A percentile compares a stretch with the other conserved stretches of the same genome.
Conservation (phyloP, 1,140 invertebrate genomes). For the Bombus affinis region DNA sequence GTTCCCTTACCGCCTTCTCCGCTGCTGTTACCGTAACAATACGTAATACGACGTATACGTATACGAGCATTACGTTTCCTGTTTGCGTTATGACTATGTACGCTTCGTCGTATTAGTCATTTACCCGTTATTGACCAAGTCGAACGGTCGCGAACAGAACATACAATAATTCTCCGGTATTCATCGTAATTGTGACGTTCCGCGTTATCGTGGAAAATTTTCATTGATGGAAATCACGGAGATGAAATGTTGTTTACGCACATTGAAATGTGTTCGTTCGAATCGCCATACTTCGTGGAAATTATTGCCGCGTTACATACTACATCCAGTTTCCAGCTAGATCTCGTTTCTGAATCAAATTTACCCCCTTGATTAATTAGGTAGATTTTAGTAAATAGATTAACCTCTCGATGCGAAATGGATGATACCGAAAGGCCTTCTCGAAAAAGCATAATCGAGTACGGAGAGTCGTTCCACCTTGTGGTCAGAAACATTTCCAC, state of each 20-base stretch:
- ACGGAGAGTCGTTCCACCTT: background rate
- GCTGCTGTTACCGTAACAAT: background rate
- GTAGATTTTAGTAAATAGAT: background rate
- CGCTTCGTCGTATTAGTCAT: background rate
- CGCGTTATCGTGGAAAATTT: background rate
- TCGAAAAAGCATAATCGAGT: conserved; percentile 20
- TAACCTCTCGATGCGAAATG: background rate
- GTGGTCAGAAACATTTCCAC: background rate
- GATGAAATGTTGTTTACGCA: background rate
- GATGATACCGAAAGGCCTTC: background rate
- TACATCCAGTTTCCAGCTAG: too few relatives aligned
- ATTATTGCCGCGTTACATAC: background rate
- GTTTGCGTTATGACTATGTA: background rate
- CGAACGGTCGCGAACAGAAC: background rate
- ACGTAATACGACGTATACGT: conserved; percentile 4
- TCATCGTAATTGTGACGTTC: background rate
- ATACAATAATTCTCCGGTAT: background rate
- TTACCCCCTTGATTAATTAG: background rate
- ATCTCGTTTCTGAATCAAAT: background rate
- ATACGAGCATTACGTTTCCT: background rate
- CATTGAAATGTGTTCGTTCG: background rate
- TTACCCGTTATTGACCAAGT: background rate
- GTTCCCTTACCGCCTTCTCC: conserved; percentile 15
- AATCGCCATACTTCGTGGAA: background rate
- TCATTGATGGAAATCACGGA: background rate